Percentiles rank a stretch among this genome's conserved stretches.
Evolutionary conservation across 1,140 invertebrate species (phyloP).

Genomic region (Panagrolaimus sp.): DNA sequence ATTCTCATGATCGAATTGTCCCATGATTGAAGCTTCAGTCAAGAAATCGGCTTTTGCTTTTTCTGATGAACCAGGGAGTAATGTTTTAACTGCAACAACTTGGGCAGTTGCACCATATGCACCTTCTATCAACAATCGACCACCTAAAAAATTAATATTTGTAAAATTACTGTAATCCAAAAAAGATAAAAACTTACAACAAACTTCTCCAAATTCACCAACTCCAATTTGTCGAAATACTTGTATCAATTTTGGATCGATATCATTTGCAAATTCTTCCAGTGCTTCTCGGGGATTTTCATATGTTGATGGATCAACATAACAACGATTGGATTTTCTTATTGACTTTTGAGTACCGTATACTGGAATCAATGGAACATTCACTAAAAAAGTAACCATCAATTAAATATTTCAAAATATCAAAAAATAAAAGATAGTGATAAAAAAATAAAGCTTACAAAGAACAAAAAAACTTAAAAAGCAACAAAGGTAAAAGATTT

Average conservation of each 20-base stretch:
- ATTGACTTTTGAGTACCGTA: slow-evolving; percentile 21
- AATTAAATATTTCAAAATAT: not conserved
- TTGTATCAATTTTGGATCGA: slow-evolving; percentile 43
- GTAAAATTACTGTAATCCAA: too few species aligned
- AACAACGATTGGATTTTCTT: slow-evolving; percentile 20
- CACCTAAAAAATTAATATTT: too few species aligned
- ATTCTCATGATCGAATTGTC: slow-evolving; percentile 98
- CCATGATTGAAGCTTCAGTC: slow-evolving; percentile 91
- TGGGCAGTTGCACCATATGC: slow-evolving; percentile 47
- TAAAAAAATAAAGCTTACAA: not conserved
- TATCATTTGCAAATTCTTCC: slow-evolving; percentile 56
- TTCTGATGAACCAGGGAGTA: slow-evolving; percentile 31
- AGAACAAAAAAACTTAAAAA: too few species aligned
- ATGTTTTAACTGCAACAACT: slow-evolving; percentile 54
- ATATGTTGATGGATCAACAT: slow-evolving; percentile 58
- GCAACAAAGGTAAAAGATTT: slow-evolving; percentile 14
- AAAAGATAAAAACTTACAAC: too few species aligned
- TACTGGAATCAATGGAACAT: slow-evolving; percentile 44
- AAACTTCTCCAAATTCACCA: slow-evolving; percentile 59
- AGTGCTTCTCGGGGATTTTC: slow-evolving; percentile 56
- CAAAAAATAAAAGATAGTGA: slow-evolving; percentile 10
- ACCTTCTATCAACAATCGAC: slow-evolving; percentile 43
- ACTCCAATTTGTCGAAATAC: slow-evolving; percentile 50
- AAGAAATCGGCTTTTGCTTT: slow-evolving; percentile 77
- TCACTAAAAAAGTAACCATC: slow-evolving; percentile 36